Conservation (phyloP, 2,888 invertebrate genomes). For the Leptinotarsa haldemani region DNA sequence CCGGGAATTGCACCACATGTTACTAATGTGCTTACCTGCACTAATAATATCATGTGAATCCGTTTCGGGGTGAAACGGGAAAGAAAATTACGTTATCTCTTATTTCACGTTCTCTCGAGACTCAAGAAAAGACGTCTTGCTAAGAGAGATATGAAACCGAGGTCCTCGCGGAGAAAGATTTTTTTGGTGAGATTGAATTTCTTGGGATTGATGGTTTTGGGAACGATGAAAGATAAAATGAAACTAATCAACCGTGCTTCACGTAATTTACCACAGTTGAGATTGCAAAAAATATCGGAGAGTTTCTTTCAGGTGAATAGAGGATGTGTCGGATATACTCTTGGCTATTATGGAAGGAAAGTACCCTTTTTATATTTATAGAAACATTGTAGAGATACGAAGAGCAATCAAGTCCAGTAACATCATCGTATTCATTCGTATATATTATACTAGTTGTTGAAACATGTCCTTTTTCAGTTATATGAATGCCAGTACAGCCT, state of each 20-base stretch:
- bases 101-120: conserved; percentile 1
- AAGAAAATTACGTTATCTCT: conserved; percentile 1
- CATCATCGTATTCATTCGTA: too few relatives aligned
- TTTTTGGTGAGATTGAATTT: conserved; percentile 4
- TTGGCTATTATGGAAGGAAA: too few relatives aligned
- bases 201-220: neutral
- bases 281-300: too few relatives aligned
- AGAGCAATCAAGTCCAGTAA: too few relatives aligned
- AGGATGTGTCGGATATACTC: too few relatives aligned
- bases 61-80: conserved; percentile 7
- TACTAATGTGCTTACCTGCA: conserved; percentile 32
- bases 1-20: conserved; percentile 36
- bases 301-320: too few relatives aligned
- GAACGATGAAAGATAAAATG: neutral
- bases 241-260: neutral
- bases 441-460: too few relatives aligned
- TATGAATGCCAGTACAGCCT: too few relatives aligned
- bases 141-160: conserved; percentile 1
- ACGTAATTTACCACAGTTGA: too few relatives aligned
- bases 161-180: neutral
- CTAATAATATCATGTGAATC: conserved; percentile 32
- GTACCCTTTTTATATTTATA: too few relatives aligned
- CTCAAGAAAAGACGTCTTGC: neutral
- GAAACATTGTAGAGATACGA: too few relatives aligned
- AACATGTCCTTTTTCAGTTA: too few relatives aligned